Evolutionary conservation across 2,797 vertebrate species (phyloP).

Genomic region (Eulemur coronatus): DNA sequence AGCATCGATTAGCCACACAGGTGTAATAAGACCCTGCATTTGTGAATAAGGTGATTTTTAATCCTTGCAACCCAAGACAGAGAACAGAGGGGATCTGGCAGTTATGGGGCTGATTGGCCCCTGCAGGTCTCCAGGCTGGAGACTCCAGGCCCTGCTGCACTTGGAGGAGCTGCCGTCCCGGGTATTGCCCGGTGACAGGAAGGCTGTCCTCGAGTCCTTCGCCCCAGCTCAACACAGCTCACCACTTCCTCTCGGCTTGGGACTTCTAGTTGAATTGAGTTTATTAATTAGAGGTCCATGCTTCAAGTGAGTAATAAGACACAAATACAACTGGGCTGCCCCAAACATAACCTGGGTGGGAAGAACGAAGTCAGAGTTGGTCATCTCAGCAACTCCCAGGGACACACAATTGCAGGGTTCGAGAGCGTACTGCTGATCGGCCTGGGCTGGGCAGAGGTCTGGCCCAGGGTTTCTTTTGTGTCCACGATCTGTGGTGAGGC

Average conservation of each 20-base stretch:
- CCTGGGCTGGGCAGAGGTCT: not conserved
- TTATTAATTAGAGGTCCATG: not conserved
- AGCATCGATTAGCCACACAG: not conserved
- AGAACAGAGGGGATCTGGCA: not conserved
- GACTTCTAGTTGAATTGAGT: not conserved
- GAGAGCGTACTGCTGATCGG: not conserved
- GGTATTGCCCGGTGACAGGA: not conserved
- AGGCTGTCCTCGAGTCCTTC: not conserved
- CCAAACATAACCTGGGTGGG: not conserved
- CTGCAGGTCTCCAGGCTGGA: not conserved
- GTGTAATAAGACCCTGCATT: not conserved
- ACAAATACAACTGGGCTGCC: not conserved
- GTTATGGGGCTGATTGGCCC: not conserved
- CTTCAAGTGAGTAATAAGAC: not conserved
- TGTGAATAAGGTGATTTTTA: not conserved
- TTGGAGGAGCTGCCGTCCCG: not conserved
- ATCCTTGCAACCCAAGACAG: not conserved
- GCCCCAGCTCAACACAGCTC: fast-evolving
- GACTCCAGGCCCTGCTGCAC: not conserved
- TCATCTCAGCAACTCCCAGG: fast-evolving
- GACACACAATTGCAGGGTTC: fast-evolving
- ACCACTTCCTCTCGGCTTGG: not conserved
- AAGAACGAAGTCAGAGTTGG: not conserved
- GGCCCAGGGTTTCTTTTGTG: not conserved
- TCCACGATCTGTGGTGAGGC: not conserved